Evolutionary conservation across 2,797 vertebrate genomes (phyloP).

Genomic region (Meriones psammophilus): DNA sequence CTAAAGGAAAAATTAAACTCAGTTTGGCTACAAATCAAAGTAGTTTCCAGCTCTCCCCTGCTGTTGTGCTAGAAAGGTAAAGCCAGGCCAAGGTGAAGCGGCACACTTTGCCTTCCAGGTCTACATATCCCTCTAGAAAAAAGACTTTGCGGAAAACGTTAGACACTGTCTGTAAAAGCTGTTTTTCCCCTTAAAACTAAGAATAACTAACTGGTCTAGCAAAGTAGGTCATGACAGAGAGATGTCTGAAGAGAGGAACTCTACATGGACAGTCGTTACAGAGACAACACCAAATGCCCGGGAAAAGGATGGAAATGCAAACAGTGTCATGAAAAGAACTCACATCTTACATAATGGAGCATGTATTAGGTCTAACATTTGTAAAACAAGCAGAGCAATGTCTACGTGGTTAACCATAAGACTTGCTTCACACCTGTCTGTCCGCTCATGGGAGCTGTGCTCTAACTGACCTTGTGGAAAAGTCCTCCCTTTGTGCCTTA

Average conservation of each 20-base stretch:
- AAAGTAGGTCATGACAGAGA: slow-evolving; percentile 74
- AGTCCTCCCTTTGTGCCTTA: slow-evolving; percentile 90
- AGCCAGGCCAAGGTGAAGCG: slow-evolving; percentile 36
- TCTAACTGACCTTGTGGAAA: slow-evolving; percentile 90
- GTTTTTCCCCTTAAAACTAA: slow-evolving; percentile 48
- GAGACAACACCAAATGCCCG: slow-evolving; percentile 64
- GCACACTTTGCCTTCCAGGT: slow-evolving; percentile 73
- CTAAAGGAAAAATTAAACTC: slow-evolving; percentile 60
- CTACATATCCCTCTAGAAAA: slow-evolving; percentile 77
- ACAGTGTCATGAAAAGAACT: not conserved
- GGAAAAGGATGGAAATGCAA: slow-evolving; percentile 50
- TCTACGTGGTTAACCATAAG: slow-evolving; percentile 71
- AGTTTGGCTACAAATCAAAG: slow-evolving; percentile 12
- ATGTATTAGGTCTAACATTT: slow-evolving; percentile 69
- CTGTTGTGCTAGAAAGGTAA: slow-evolving; percentile 31
- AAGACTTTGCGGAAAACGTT: slow-evolving; percentile 74
- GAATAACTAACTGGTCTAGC: slow-evolving; percentile 75
- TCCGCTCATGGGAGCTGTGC: slow-evolving; percentile 81
- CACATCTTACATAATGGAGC: slow-evolving; percentile 72
- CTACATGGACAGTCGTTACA: not conserved
- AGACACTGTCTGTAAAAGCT: slow-evolving; percentile 74
- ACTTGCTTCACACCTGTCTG: slow-evolving; percentile 79
- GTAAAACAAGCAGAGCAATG: slow-evolving; percentile 56
- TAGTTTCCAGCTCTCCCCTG: slow-evolving; percentile 13
- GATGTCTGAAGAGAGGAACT: slow-evolving; percentile 70